Evolutionary conservation across 2,113 vertebrate species (phyloP), one percentile per base, ranked within the genome.

Genomic region (Bubo blakistoni): DNA sequence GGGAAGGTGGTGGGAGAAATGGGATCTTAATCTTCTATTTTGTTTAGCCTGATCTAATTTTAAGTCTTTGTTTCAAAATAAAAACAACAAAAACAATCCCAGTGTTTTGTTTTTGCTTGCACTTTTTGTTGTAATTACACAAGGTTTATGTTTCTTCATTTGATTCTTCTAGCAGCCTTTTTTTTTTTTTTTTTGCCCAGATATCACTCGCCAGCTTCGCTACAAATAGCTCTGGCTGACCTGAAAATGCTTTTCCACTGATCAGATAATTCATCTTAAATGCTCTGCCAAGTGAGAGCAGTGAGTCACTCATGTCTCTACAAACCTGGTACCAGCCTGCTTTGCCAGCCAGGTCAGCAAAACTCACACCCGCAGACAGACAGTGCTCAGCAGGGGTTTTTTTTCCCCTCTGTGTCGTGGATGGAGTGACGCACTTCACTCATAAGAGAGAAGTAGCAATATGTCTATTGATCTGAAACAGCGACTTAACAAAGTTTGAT

Each of bases 201-300:
- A 8, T 74, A 71, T 46, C 55, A 71, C 27, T 78, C 74, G 57
- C 59, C 63, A 90, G 46, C 55, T 73, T 86, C 32, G 32, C 55
- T 55, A 72, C 82, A 85, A 55, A 70, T 46, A 94, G 71, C 66
- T 82, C 34, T 77, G 67, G 14, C n/a, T 95, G 91, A 92, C 76
- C 86, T 65, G 86, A 88, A 88, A 94, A 83, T 18, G 63, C 81
- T 74, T 93, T 96, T 90, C 46, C 59, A 62, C 40, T 73, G 73
- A 79, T 87, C 88, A 62, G 69, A 74, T 81, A 90, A 87, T 92
- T 85, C 69, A 92, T 87, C 65, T 90, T 70, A 88, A 74, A 51
- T 19, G 54, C 42, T 62, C 34, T 84, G 78, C 78, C 92, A 74
- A 85, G 78, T 61, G 87, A 89, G 67, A 86, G 84, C 81, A n/a